phyloP scores from a whole-genome alignment of 2,113 vertebrate species.

The Hydropotes inermis region DNA sequence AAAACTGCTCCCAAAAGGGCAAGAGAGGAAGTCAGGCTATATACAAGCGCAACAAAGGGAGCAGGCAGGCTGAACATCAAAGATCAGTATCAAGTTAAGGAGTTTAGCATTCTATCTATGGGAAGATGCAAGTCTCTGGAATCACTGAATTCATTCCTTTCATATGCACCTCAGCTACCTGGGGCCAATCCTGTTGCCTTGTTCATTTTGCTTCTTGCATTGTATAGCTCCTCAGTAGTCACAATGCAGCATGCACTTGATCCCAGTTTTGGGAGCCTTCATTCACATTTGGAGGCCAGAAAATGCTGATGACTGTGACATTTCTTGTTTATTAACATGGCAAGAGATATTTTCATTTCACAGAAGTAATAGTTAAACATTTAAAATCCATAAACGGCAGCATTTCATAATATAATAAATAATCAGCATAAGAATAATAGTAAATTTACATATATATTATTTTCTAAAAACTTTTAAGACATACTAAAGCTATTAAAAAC shows the following conservation, averaged over 20 bases:
- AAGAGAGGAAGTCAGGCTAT: background rate
- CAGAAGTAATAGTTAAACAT: background rate
- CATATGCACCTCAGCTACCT: background rate
- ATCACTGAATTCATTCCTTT: background rate
- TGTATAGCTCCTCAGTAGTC: background rate
- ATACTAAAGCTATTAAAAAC: background rate
- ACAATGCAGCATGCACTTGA: background rate
- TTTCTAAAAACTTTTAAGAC: background rate
- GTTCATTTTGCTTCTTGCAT: background rate
- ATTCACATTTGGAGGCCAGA: background rate
- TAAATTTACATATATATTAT: background rate
- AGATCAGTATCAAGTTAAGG: background rate
- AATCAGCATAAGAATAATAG: background rate
- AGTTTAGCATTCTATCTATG: background rate
- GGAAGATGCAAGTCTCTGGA: background rate
- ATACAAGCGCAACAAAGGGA: background rate
- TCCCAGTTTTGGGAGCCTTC: background rate
- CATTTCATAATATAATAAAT: background rate
- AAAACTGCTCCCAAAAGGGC: background rate
- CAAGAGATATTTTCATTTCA: background rate
- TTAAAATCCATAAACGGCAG: constrained; percentile 5
- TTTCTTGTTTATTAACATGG: background rate
- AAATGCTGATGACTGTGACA: background rate
- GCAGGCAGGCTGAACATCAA: background rate
- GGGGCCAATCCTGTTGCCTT: background rate